Percentiles rank a stretch among this genome's conserved stretches.
These are phyloP conservation scores for Aelia acuminata DNA, from an alignment of 2,888 invertebrate genomes.

Conservation along the genomic window DNA sequence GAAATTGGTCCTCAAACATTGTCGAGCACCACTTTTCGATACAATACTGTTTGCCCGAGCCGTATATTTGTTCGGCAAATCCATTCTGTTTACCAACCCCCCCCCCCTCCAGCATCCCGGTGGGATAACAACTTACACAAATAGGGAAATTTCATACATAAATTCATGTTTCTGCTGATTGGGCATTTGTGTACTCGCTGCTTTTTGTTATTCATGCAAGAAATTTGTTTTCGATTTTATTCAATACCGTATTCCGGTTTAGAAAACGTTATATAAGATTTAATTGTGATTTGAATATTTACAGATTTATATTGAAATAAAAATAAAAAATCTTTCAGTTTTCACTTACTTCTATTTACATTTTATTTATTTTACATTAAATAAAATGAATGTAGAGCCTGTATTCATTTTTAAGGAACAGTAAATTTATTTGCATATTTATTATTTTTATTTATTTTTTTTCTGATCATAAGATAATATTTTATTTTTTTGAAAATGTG, in stretches of 20 bases:
- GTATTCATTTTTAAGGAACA: too few relatives aligned
- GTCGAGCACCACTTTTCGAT: background rate
- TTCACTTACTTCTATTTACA: too few relatives aligned
- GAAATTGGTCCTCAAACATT: background rate
- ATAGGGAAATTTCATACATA: slow-evolving; percentile 35
- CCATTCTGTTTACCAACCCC: background rate
- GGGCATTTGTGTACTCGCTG: background rate
- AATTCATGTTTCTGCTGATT: slow-evolving; percentile 38
- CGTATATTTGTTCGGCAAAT: background rate
- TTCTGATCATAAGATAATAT: too few relatives aligned
- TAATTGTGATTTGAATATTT: background rate
- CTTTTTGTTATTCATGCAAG: background rate
- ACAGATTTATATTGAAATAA: too few relatives aligned
- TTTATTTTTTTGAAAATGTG: too few relatives aligned
- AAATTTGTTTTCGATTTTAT: background rate
- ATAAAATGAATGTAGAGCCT: too few relatives aligned
- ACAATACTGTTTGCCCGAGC: background rate
- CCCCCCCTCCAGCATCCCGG: background rate
- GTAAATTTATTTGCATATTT: too few relatives aligned
- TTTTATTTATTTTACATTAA: too few relatives aligned
- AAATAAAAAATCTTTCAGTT: too few relatives aligned
- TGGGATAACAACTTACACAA: slow-evolving; percentile 22
- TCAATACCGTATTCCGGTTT: background rate
- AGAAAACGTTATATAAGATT: background rate
- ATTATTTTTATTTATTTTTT: too few relatives aligned